Percentiles rank a stretch among this genome's conserved stretches.
Evolutionary conservation across 2,113 vertebrate species (phyloP).

Genomic region (Cranoglanis bouderius): DNA sequence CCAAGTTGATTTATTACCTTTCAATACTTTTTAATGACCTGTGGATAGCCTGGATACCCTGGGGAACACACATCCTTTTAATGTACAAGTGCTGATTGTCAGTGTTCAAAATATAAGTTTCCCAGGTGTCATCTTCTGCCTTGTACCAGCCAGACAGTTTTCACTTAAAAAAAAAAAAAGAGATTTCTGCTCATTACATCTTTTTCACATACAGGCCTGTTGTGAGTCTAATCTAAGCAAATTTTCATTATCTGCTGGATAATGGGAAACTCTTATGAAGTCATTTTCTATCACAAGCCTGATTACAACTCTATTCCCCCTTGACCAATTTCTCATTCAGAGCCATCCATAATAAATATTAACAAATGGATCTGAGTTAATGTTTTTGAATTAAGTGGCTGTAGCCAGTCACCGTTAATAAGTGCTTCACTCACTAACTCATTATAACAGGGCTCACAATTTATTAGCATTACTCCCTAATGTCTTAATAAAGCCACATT

Average conservation of each 20-base stretch:
- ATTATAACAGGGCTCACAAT: conserved; percentile 75
- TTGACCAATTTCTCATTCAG: conserved; percentile 62
- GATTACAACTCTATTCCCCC: conserved; percentile 61
- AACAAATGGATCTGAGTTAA: conserved; percentile 75
- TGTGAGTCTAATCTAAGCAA: background rate
- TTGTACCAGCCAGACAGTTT: background rate
- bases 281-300: conserved; percentile 62
- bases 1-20: no score
- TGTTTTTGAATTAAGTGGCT: conserved; percentile 73
- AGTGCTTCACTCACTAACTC: conserved; percentile 65
- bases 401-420: conserved; percentile 71
- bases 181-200: background rate
- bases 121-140: background rate
- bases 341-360: conserved; percentile 70
- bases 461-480: conserved; percentile 73
- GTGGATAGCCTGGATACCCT: no score
- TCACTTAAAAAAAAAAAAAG: background rate
- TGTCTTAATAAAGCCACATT: conserved; percentile 74
- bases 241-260: conserved; percentile 21
- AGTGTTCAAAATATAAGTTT: background rate
- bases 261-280: conserved; percentile 59
- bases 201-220: background rate
- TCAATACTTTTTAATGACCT: no score
- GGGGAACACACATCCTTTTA: background rate
- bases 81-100: background rate